Conservation (phyloP, 92 coral and sea anemone genomes). For the Porites evermanni region DNA sequence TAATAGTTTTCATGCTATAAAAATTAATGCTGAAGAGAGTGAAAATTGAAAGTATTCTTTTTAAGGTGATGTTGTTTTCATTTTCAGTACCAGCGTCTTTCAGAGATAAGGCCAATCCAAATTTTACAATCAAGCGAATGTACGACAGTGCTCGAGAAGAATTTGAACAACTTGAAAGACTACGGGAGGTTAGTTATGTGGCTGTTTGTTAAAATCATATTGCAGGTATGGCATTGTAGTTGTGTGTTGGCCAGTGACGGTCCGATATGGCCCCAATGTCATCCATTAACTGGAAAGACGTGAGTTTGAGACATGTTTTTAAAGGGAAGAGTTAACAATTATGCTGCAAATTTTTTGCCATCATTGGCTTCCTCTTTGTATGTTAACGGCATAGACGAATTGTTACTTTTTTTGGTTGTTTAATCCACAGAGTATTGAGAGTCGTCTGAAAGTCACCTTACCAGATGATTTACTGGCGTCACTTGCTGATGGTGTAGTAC, state of each 20-base stretch:
- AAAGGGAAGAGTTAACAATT: too few species aligned
- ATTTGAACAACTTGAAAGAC: constrained; percentile 92
- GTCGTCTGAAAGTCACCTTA: constrained; percentile 89
- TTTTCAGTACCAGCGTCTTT: constrained; percentile 77
- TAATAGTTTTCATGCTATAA: too few species aligned
- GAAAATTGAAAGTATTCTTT: too few species aligned
- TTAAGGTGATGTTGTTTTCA: not conserved
- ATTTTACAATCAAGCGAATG: constrained; percentile 97
- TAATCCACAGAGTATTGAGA: constrained; percentile 85
- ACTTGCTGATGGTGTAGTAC: constrained; percentile 94
- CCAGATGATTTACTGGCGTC: constrained; percentile 98
- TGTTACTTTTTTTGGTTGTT: not conserved
- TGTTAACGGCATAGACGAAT: not conserved
- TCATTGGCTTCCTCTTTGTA: not conserved
- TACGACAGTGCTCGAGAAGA: constrained; percentile 98
- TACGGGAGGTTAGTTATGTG: constrained; percentile 79
- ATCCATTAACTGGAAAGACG: too few species aligned
- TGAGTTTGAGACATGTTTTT: too few species aligned
- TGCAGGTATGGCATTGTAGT: not conserved
- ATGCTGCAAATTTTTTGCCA: too few species aligned
- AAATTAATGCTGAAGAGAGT: too few species aligned
- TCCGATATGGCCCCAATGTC: too few species aligned
- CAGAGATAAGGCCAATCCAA: constrained; percentile 68
- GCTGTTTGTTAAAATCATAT: not conserved
- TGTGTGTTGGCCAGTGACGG: too few species aligned